Conservation (phyloP, 1,140 invertebrate species). For the Helicoverpa armigera region DNA sequence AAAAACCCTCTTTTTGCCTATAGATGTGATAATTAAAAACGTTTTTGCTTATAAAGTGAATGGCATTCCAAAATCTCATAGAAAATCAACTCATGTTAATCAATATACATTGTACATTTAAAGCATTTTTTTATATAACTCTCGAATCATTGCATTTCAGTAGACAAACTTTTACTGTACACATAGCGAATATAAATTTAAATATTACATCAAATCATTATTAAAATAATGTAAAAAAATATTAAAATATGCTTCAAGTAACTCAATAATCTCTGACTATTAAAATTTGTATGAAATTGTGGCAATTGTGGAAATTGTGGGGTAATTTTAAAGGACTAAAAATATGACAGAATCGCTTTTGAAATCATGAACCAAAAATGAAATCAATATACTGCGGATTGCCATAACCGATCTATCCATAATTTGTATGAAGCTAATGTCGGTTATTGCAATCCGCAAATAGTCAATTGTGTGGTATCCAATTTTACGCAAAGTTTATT, state of each 20-base stretch:
- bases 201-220: neutral
- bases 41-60: neutral
- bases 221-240: neutral
- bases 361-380: too few relatives aligned
- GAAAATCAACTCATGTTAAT: neutral
- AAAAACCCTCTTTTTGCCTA: neutral
- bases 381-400: too few relatives aligned
- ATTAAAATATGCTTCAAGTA: neutral
- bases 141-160: conserved; percentile 34
- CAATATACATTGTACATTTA: conserved; percentile 14
- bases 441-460: too few relatives aligned
- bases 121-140: neutral
- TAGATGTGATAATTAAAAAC: neutral
- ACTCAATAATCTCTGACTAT: too few relatives aligned
- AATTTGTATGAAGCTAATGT: too few relatives aligned
- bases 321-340: too few relatives aligned
- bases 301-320: too few relatives aligned
- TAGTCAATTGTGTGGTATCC: neutral
- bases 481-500: neutral
- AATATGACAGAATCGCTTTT: too few relatives aligned
- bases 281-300: too few relatives aligned
- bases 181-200: neutral
- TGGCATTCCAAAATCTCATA: neutral
- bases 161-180: neutral
- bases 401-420: too few relatives aligned